Evolutionary conservation across 1,140 invertebrate genomes (phyloP).

Genomic region (Archivesica marissinica): DNA sequence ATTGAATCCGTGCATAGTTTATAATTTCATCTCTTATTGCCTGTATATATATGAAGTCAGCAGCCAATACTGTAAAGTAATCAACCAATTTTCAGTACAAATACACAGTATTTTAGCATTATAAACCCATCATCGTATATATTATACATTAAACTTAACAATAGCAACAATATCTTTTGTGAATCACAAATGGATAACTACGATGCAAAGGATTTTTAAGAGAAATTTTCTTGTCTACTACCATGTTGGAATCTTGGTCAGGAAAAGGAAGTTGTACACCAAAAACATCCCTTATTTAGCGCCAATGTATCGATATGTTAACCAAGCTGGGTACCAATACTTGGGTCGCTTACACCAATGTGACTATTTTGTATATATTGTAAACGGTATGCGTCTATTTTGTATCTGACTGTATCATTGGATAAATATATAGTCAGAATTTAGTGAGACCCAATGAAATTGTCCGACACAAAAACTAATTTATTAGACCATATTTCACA

Average conservation of each 20-base stretch:
- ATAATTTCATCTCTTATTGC: too few species aligned
- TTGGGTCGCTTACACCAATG: conserved; percentile 6
- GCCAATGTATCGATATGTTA: background rate
- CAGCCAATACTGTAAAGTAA: too few species aligned
- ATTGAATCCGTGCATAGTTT: too few species aligned
- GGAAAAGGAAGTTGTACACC: conserved; percentile 49
- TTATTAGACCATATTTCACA: background rate
- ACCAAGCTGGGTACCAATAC: background rate
- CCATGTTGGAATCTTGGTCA: conserved; percentile 58
- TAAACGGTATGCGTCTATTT: background rate
- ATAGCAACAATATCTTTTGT: background rate
- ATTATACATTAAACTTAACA: background rate
- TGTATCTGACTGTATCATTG: background rate
- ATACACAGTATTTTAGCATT: too few species aligned
- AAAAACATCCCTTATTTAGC: background rate
- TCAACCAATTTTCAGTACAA: too few species aligned
- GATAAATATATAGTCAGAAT: too few species aligned
- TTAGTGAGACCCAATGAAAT: background rate
- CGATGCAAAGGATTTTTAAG: conserved; percentile 21
- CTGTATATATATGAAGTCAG: too few species aligned
- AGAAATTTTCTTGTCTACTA: background rate
- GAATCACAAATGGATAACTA: background rate
- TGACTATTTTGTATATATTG: background rate
- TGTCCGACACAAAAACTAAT: background rate
- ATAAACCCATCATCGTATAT: too few species aligned